phyloP scores from a whole-genome alignment of 2,797 vertebrate species.

The Silurus aristotelis region DNA sequence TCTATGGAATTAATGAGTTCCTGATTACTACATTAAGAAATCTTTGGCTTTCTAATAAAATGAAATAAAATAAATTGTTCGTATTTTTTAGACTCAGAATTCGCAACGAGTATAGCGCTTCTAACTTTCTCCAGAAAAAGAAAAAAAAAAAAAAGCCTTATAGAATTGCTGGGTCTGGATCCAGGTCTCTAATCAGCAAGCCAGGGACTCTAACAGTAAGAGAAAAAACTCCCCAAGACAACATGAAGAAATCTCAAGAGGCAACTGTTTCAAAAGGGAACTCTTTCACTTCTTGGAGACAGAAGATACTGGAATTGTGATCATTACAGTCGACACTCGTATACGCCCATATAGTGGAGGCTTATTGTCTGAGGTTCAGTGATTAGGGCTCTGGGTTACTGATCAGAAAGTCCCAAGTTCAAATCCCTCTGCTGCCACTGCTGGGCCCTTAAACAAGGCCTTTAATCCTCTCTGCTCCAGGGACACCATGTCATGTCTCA shows the following conservation, averaged over 20 bases:
- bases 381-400: neutral
- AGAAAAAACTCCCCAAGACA: neutral
- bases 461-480: constrained; percentile 1
- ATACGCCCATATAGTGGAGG: neutral
- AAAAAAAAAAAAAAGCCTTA: neutral
- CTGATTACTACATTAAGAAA: neutral
- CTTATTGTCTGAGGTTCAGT: constrained; percentile 11
- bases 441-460: neutral
- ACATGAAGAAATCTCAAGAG: neutral
- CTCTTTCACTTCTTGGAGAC: neutral
- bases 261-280: neutral
- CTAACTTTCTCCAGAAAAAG: neutral
- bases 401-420: neutral
- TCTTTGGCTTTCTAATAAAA: neutral
- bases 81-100: neutral
- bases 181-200: neutral
- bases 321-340: neutral
- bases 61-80: neutral
- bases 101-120: neutral
- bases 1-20: neutral
- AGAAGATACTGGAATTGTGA: neutral
- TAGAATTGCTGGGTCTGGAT: neutral
- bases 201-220: neutral
- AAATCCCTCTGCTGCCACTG: constrained; percentile 5
- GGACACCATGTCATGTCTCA: neutral